phyloP scores from a whole-genome alignment of 2,888 invertebrate species.

The Tholera decimalis region DNA sequence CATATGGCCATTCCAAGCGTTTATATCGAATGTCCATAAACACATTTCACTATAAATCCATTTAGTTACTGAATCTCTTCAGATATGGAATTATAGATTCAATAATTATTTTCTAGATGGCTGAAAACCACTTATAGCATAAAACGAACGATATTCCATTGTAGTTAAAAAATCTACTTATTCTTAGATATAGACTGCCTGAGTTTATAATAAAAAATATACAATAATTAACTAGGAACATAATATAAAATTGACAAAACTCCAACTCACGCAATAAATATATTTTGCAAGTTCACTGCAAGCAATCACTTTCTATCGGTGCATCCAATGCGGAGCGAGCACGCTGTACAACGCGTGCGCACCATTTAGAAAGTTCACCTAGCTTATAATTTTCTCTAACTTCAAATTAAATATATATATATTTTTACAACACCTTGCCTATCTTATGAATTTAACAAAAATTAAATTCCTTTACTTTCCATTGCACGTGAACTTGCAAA shows the following conservation, averaged over 20 bases:
- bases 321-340: too few species aligned
- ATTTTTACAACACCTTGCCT: constrained; percentile 35
- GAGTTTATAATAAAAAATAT: constrained; percentile 59
- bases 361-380: constrained; percentile 15
- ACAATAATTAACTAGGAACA: constrained; percentile 80
- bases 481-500: constrained; percentile 78
- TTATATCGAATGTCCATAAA: constrained; percentile 12
- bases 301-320: constrained; percentile 19
- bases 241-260: constrained; percentile 85
- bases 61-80: constrained; percentile 36
- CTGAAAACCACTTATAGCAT: constrained; percentile 2
- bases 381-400: constrained; percentile 14
- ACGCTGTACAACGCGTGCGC: constrained; percentile 11
- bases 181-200: constrained; percentile 39
- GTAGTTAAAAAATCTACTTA: constrained; percentile 21
- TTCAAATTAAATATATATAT: constrained; percentile 35
- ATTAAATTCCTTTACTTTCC: constrained; percentile 31
- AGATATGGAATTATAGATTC: constrained; percentile 16
- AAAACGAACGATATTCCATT: constrained; percentile 19
- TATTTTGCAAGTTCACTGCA: constrained; percentile 72
- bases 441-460: constrained; percentile 24
- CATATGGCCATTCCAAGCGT: constrained; percentile 21
- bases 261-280: constrained; percentile 79
- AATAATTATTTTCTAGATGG: constrained; percentile 10
- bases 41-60: constrained; percentile 18